Conservation (phyloP, 2,797 vertebrate genomes). For the Hybognathus amarus region DNA sequence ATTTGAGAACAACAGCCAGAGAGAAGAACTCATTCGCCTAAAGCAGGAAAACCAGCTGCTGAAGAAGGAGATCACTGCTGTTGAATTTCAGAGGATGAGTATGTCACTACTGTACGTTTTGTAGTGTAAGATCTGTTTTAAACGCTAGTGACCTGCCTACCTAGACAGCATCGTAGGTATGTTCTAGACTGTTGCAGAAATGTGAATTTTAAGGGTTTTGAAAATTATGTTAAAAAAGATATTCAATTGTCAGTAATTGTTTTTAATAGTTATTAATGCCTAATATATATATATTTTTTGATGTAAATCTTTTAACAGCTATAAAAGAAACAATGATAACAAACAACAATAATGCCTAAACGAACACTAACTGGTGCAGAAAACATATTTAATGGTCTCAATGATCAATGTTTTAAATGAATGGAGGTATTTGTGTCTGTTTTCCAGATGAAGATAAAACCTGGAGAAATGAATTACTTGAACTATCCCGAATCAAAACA, state of each 20-base stretch:
- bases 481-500: constrained; percentile 86
- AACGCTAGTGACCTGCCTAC: neutral
- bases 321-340: neutral
- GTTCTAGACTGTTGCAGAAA: neutral
- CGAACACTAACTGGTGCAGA: neutral
- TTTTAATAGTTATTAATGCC: neutral
- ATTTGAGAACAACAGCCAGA: constrained; percentile 83
- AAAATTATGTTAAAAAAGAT: neutral
- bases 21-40: constrained; percentile 86
- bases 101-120: neutral
- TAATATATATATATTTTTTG: neutral
- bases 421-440: constrained; percentile 22
- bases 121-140: neutral
- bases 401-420: neutral
- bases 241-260: neutral
- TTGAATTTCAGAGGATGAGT: constrained; percentile 22
- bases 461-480: constrained; percentile 86
- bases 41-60: constrained; percentile 84
- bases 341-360: neutral
- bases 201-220: neutral
- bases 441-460: constrained; percentile 82
- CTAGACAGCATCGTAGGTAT: neutral
- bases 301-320: neutral
- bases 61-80: constrained; percentile 73
- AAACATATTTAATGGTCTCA: neutral